Conservation (phyloP, 2,113 vertebrate species). For the Zapus hudsonius region DNA sequence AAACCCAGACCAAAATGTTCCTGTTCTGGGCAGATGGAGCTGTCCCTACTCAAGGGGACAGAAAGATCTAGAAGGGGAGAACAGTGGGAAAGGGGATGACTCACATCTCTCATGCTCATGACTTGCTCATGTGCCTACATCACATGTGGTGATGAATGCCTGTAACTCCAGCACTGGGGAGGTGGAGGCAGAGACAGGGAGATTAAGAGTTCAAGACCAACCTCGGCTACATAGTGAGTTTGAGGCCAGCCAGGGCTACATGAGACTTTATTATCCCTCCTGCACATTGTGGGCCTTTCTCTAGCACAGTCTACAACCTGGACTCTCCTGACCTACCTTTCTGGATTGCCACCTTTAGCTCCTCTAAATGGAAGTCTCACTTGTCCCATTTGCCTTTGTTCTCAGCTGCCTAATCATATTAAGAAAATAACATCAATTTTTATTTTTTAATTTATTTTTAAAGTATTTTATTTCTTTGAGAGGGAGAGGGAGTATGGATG, state of each 20-base stretch:
- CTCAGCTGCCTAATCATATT: neutral
- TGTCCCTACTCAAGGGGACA: neutral
- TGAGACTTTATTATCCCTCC: neutral
- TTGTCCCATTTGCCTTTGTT: neutral
- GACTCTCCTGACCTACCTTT: neutral
- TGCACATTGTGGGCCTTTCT: neutral
- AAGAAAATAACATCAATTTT: neutral
- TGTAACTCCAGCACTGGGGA: neutral
- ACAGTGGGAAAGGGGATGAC: neutral
- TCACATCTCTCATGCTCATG: neutral
- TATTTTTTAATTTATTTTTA: no score
- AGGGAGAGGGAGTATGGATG: no score
- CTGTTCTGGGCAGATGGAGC: constrained; percentile 22
- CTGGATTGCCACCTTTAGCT: no score
- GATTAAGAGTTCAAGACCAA: neutral
- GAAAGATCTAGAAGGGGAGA: neutral
- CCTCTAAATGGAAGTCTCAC: neutral
- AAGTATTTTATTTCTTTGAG: no score
- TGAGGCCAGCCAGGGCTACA: neutral
- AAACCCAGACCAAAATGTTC: constrained; percentile 24
- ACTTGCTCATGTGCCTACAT: neutral
- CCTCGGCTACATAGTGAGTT: neutral
- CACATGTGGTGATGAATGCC: neutral
- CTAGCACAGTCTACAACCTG: accelerated
- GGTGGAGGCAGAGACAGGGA: neutral